A percentile compares a stretch with the other conserved stretches of the same genome.
Conservation (phyloP, 2,888 invertebrate genomes). For the Hydriomena furcata region DNA sequence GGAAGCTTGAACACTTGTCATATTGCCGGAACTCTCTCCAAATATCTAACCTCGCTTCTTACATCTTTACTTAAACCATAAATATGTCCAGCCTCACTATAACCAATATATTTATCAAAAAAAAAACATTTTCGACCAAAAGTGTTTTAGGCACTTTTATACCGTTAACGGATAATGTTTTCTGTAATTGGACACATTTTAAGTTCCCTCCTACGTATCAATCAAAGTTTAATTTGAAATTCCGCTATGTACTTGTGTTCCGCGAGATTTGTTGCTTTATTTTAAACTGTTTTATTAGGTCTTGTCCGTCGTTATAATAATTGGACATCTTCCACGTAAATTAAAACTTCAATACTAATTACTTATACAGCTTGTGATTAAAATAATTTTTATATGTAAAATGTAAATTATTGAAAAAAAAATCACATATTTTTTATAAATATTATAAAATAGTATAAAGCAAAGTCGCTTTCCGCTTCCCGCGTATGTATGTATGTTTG, state of each 20-base stretch:
- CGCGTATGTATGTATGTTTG: no score
- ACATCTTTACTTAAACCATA: no score
- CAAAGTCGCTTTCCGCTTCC: no score
- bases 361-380: no score
- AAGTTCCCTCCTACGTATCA: slow-evolving; percentile 52
- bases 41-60: no score
- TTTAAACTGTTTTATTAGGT: slow-evolving; percentile 23
- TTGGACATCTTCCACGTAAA: slow-evolving; percentile 5
- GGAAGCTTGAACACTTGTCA: no score
- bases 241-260: slow-evolving; percentile 31
- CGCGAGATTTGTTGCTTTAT: slow-evolving; percentile 26
- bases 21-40: not conserved
- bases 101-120: slow-evolving; percentile 45
- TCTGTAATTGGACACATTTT: slow-evolving; percentile 56
- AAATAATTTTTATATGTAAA: no score
- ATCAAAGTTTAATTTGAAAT: slow-evolving; percentile 37
- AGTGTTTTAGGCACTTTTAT: slow-evolving; percentile 50
- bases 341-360: no score
- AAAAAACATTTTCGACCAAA: slow-evolving; percentile 46
- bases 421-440: no score
- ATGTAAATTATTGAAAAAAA: no score
- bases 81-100: slow-evolving; percentile 11
- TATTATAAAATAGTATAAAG: no score
- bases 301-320: slow-evolving; percentile 5
- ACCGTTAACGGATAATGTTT: slow-evolving; percentile 52